A percentile compares a stretch with the other conserved stretches of the same genome.
Evolutionary conservation across 2,113 vertebrate genomes (phyloP).

Genomic region (Emydura subglobosa): DNA sequence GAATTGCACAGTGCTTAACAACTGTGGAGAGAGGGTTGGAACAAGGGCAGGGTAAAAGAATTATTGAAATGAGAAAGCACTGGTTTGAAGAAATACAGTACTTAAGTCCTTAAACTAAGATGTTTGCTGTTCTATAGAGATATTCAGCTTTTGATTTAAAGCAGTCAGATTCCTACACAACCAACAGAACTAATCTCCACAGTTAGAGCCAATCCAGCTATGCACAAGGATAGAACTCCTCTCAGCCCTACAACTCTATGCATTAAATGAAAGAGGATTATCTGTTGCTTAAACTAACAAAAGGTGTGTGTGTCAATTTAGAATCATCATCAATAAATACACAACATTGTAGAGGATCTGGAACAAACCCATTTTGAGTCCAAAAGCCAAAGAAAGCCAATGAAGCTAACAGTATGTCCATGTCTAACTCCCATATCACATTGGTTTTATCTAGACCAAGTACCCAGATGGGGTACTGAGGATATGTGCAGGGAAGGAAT

Average conservation of each 20-base stretch:
- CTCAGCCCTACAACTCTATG: neutral
- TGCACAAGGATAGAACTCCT: neutral
- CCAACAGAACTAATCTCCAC: neutral
- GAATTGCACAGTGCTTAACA: constrained; percentile 45
- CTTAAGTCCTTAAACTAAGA: constrained; percentile 11
- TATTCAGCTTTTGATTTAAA: neutral
- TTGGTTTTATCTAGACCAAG: neutral
- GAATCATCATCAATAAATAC: neutral
- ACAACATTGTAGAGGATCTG: neutral
- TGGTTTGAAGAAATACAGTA: neutral
- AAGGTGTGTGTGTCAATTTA: neutral
- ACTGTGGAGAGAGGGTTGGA: constrained; percentile 21
- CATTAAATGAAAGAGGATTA: neutral
- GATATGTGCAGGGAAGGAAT: neutral
- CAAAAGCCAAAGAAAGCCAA: neutral
- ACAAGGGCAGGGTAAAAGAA: no score
- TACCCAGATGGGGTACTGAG: neutral
- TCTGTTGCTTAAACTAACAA: neutral
- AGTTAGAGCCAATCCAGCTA: neutral
- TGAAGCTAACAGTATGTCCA: neutral
- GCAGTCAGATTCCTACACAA: neutral
- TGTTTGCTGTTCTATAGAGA: neutral
- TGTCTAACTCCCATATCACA: neutral
- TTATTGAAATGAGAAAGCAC: neutral
- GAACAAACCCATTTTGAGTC: neutral